Conservation (phyloP, 2,113 vertebrate genomes). For the Glaucomys volans region DNA sequence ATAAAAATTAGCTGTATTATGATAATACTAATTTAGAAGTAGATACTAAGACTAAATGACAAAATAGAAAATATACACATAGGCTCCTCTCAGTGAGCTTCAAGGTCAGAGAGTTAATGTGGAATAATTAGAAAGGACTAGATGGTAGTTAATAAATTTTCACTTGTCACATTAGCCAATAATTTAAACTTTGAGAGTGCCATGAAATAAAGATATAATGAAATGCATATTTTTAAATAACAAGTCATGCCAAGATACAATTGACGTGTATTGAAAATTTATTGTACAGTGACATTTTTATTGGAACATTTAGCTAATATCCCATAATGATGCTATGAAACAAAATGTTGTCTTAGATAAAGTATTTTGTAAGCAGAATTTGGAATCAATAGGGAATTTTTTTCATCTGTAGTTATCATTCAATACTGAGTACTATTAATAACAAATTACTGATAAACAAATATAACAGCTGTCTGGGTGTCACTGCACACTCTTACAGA, state of each 20-base stretch:
- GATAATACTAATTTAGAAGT: background rate
- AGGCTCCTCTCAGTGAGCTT: background rate
- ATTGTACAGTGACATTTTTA: slow-evolving; percentile 60
- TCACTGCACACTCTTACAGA: background rate
- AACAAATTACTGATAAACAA: slow-evolving; percentile 40
- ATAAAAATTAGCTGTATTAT: background rate
- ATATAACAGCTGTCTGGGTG: background rate
- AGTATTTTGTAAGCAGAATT: slow-evolving; percentile 55
- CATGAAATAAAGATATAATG: slow-evolving; percentile 30
- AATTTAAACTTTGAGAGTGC: slow-evolving; percentile 52
- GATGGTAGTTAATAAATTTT: slow-evolving; percentile 64
- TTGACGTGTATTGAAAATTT: slow-evolving; percentile 62
- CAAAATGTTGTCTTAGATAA: background rate
- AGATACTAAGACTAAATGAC: background rate
- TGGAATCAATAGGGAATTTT: slow-evolving; percentile 27
- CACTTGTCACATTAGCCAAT: slow-evolving; percentile 19
- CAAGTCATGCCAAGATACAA: slow-evolving; percentile 25
- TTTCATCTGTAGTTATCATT: slow-evolving; percentile 47
- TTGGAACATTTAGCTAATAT: slow-evolving; percentile 36
- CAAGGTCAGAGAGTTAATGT: slow-evolving; percentile 44
- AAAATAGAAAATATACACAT: background rate
- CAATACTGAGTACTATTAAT: background rate
- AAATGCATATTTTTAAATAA: slow-evolving; percentile 57
- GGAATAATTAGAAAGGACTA: slow-evolving; percentile 47
- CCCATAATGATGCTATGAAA: slow-evolving; percentile 22